Percentiles rank a stretch among this genome's conserved stretches.
phyloP scores from a whole-genome alignment of 2,888 invertebrate species.

The Anodontia alba region DNA sequence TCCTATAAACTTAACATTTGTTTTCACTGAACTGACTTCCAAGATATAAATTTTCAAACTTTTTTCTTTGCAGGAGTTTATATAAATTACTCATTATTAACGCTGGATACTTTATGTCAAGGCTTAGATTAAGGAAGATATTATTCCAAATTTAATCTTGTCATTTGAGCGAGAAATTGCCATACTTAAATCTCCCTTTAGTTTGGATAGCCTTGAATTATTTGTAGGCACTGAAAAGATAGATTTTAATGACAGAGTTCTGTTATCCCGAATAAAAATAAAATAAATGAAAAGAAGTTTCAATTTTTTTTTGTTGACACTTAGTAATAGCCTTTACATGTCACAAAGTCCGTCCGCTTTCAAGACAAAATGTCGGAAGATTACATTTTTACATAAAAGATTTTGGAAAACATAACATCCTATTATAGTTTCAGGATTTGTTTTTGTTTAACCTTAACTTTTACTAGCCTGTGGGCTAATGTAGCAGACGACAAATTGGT shows the following conservation, averaged over 20 bases:
- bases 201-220: conserved; percentile 4
- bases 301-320: background rate
- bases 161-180: background rate
- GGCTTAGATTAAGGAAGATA: conserved; percentile 2
- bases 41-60: too few relatives aligned
- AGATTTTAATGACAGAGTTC: background rate
- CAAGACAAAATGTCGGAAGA: too few relatives aligned
- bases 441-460: too few relatives aligned
- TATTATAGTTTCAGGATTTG: too few relatives aligned
- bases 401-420: too few relatives aligned
- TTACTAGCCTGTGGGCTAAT: too few relatives aligned
- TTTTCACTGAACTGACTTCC: too few relatives aligned
- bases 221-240: background rate
- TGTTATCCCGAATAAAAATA: background rate
- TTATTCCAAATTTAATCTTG: background rate
- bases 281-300: background rate
- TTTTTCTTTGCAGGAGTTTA: conserved; percentile 12
- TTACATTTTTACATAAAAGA: too few relatives aligned
- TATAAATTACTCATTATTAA: background rate
- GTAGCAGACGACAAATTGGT: too few relatives aligned
- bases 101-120: background rate
- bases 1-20: background rate
- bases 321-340: too few relatives aligned
- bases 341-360: too few relatives aligned
- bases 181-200: background rate